These are phyloP conservation scores for Seriola quinqueradiata DNA, from an alignment of 2,113 vertebrate genomes.

Conservation along the genomic window DNA sequence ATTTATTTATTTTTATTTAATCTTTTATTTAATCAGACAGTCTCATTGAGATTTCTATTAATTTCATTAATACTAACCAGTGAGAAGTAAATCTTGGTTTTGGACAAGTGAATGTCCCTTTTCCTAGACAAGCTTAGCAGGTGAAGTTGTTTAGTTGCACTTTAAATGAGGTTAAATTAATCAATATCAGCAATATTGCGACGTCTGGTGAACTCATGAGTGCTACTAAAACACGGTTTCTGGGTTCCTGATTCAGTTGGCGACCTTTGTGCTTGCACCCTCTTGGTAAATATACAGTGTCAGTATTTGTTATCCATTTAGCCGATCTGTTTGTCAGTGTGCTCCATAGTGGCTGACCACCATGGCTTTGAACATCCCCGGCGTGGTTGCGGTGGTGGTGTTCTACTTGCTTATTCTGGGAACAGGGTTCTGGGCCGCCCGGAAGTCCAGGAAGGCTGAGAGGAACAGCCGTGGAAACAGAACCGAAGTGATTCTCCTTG, in stretches of 20 bases:
- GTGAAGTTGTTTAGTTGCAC: too few relatives aligned
- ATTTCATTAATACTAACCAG: too few relatives aligned
- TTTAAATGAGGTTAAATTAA: too few relatives aligned
- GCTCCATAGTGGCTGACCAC: neutral
- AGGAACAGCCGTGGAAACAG: constrained; percentile 63
- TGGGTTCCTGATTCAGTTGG: neutral
- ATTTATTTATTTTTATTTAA: too few relatives aligned
- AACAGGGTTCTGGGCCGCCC: constrained; percentile 84
- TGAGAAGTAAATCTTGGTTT: too few relatives aligned
- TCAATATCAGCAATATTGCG: too few relatives aligned
- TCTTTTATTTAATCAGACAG: too few relatives aligned
- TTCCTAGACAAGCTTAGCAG: too few relatives aligned
- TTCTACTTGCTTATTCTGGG: constrained; percentile 83
- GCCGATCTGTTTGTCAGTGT: neutral
- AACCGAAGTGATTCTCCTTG: constrained; percentile 83
- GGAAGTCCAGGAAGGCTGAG: constrained; percentile 79
- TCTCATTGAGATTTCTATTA: too few relatives aligned
- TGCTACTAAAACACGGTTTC: too few relatives aligned
- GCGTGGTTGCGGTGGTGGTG: constrained; percentile 74
- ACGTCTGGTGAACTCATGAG: too few relatives aligned
- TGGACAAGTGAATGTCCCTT: too few relatives aligned
- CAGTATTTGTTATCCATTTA: neutral
- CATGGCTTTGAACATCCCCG: constrained; percentile 63
- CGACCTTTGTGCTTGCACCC: neutral
- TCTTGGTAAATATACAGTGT: neutral